Evolutionary conservation across 2,888 invertebrate genomes (phyloP).

Genomic region (Azorinus chamasolen): DNA sequence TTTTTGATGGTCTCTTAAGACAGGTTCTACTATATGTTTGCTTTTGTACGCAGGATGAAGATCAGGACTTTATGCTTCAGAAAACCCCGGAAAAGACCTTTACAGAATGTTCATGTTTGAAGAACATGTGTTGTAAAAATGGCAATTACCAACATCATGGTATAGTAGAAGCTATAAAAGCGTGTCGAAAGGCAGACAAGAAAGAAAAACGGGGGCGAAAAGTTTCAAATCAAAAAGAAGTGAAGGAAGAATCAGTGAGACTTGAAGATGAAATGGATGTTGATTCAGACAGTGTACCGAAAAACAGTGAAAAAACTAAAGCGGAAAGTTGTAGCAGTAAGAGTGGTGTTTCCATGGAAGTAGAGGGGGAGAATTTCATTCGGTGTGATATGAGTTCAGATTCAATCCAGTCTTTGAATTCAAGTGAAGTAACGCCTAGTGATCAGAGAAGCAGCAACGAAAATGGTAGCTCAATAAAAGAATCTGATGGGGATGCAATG

Average conservation of each 20-base stretch:
- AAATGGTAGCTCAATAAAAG: conserved; percentile 85
- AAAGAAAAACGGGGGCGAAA: conserved; percentile 51
- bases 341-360: conserved; percentile 20
- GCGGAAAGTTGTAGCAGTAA: conserved; percentile 42
- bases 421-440: conserved; percentile 84
- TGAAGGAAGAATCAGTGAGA: not conserved
- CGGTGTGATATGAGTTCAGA: conserved; percentile 43
- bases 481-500: conserved; percentile 70
- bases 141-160: conserved; percentile 44
- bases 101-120: conserved; percentile 24
- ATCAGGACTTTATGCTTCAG: conserved; percentile 59
- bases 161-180: conserved; percentile 35
- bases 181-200: conserved; percentile 35
- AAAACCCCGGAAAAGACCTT: conserved; percentile 22
- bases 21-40: not conserved
- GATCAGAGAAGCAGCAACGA: conserved; percentile 80
- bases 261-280: conserved; percentile 34
- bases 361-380: conserved; percentile 26
- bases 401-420: conserved; percentile 66
- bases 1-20: too few species aligned
- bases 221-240: not conserved
- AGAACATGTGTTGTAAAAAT: conserved; percentile 11
- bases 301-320: conserved; percentile 26
- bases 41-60: conserved; percentile 65
- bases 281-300: conserved; percentile 17